Percentiles rank a stretch among this genome's conserved stretches.
phyloP scores from a whole-genome alignment of 2,797 vertebrate genomes.

The Tapirus indicus region DNA sequence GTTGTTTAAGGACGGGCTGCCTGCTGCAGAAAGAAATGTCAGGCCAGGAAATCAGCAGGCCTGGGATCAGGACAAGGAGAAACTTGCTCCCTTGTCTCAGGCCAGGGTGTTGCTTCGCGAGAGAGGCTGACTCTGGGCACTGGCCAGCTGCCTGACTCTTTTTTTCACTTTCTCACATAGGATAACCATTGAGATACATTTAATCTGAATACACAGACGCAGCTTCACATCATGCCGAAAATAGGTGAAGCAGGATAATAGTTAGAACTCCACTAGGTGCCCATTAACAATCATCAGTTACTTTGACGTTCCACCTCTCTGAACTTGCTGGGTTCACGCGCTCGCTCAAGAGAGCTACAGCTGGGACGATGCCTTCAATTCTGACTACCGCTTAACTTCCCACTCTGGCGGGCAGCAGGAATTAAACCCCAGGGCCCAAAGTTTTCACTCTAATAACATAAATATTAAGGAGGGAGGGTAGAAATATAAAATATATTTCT shows the following conservation, averaged over 20 bases:
- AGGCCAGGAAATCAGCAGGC: neutral
- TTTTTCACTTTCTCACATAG: neutral
- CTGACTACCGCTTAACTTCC: neutral
- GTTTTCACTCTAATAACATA: neutral
- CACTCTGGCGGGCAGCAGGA: too few relatives aligned
- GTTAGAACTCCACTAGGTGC: neutral
- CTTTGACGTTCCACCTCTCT: neutral
- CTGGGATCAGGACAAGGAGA: neutral
- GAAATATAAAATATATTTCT: neutral
- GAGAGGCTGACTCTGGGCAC: neutral
- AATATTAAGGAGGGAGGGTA: neutral
- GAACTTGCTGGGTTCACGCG: neutral
- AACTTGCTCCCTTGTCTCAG: neutral
- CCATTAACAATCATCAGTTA: neutral
- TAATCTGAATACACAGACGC: too few relatives aligned
- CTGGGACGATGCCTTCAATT: neutral
- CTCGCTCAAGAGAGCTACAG: neutral
- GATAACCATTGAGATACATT: neutral
- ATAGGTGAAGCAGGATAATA: neutral
- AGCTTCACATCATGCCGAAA: neutral
- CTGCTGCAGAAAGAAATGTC: neutral
- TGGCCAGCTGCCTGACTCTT: neutral
- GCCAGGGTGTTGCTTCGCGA: neutral
- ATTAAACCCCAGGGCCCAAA: neutral
- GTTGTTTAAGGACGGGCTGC: too few relatives aligned